Evolutionary conservation across 2,797 vertebrate genomes (phyloP).

Genomic region (Spinibarbus caldwelli): DNA sequence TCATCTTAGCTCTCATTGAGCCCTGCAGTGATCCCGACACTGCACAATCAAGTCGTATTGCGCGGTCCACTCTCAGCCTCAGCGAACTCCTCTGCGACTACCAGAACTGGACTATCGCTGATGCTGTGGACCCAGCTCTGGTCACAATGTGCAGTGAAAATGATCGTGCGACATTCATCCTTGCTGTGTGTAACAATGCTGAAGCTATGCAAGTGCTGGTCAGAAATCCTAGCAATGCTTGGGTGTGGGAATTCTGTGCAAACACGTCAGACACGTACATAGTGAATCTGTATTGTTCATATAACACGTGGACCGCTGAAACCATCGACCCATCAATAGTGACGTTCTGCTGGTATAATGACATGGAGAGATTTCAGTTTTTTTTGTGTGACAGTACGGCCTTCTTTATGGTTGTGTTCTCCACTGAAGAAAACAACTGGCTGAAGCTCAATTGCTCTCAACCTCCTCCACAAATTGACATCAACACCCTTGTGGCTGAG

Average conservation of each 20-base stretch:
- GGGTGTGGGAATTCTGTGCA: slow-evolving; percentile 77
- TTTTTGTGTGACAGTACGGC: slow-evolving; percentile 71
- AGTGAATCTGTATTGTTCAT: slow-evolving; percentile 72
- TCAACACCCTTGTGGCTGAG: slow-evolving; percentile 16
- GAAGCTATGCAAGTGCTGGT: slow-evolving; percentile 69
- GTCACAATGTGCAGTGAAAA: slow-evolving; percentile 79
- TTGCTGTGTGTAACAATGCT: slow-evolving; percentile 70
- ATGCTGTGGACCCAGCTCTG: slow-evolving; percentile 63
- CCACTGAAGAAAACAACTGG: slow-evolving; percentile 67
- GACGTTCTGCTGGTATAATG: slow-evolving; percentile 74
- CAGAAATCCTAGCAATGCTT: slow-evolving; percentile 68
- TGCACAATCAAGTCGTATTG: slow-evolving; percentile 42
- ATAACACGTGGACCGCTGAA: slow-evolving; percentile 71
- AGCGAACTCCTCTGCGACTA: slow-evolving; percentile 76
- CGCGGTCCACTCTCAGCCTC: slow-evolving; percentile 71
- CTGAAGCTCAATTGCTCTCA: slow-evolving; percentile 74
- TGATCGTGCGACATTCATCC: slow-evolving; percentile 68
- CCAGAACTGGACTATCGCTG: slow-evolving; percentile 67
- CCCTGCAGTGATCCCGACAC: slow-evolving; percentile 44
- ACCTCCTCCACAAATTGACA: background rate
- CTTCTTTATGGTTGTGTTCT: slow-evolving; percentile 73
- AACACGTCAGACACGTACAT: slow-evolving; percentile 66
- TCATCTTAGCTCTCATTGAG: slow-evolving; percentile 65
- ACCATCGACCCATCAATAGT: slow-evolving; percentile 65
- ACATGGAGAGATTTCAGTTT: slow-evolving; percentile 63